Evolutionary conservation across 2,888 invertebrate genomes (phyloP).

Genomic region (Drosophila koepferae): DNA sequence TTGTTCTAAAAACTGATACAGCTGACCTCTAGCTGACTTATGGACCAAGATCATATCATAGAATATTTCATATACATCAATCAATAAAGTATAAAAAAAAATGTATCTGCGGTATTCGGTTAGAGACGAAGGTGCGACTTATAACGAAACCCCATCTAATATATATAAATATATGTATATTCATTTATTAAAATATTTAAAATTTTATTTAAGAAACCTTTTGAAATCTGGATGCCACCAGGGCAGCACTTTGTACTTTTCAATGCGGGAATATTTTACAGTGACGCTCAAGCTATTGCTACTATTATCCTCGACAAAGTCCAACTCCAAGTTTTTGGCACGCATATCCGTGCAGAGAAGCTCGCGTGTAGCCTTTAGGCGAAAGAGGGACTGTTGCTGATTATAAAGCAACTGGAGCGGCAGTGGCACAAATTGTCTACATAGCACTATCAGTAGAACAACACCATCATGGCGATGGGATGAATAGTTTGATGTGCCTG

Average conservation of each 20-base stretch:
- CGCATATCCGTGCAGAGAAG: conserved; percentile 86
- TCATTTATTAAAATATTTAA: background rate
- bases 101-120: background rate
- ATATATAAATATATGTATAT: background rate
- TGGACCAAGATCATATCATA: background rate
- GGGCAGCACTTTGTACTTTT: conserved; percentile 87
- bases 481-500: background rate
- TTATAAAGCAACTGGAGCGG: conserved; percentile 72
- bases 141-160: no score
- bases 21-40: background rate
- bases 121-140: background rate
- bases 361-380: conserved; percentile 73
- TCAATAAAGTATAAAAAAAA: background rate
- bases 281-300: conserved; percentile 71
- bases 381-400: conserved; percentile 60
- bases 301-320: conserved; percentile 85
- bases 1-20: background rate
- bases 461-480: conserved; percentile 87
- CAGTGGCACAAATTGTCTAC: conserved; percentile 77
- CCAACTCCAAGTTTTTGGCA: conserved; percentile 86
- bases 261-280: conserved; percentile 86
- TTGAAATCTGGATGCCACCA: conserved; percentile 89
- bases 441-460: conserved; percentile 85
- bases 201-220: conserved; percentile 64
- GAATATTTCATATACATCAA: background rate